Evolutionary conservation across 2,797 vertebrate species (phyloP).

Genomic region (Chelon labrosus): DNA sequence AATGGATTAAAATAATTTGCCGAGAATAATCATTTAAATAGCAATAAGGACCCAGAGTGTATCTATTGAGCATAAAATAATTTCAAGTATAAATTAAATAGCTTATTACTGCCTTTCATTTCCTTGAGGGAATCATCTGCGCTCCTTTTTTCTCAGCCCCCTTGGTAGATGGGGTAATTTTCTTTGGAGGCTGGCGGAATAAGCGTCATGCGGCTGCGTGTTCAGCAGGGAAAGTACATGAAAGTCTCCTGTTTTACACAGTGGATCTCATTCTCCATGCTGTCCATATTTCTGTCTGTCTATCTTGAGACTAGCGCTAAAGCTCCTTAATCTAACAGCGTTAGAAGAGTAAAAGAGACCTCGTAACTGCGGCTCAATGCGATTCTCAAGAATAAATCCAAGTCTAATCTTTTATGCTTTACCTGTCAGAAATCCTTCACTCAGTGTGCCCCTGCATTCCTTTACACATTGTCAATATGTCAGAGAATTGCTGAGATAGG

Average conservation of each 20-base stretch:
- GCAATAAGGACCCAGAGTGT: conserved; percentile 86
- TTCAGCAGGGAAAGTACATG: conserved; percentile 85
- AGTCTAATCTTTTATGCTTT: conserved; percentile 80
- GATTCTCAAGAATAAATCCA: conserved; percentile 78
- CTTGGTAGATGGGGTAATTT: conserved; percentile 82
- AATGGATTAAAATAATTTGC: conserved; percentile 91
- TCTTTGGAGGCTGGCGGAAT: conserved; percentile 83
- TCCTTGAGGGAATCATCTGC: conserved; percentile 79
- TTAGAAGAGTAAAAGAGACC: conserved; percentile 77
- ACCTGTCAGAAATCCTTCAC: conserved; percentile 79
- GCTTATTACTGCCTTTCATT: conserved; percentile 87
- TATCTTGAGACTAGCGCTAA: conserved; percentile 78
- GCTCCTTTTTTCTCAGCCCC: conserved; percentile 75
- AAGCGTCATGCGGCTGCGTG: conserved; percentile 75
- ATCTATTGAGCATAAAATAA: conserved; percentile 88
- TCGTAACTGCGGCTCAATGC: conserved; percentile 74
- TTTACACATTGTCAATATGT: conserved; percentile 78
- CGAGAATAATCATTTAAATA: conserved; percentile 88
- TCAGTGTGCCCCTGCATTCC: conserved; percentile 64
- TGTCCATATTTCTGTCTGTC: conserved; percentile 83
- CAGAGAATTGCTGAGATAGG: conserved; percentile 76
- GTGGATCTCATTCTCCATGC: conserved; percentile 84
- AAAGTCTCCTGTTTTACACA: conserved; percentile 85
- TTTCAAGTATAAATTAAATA: conserved; percentile 89
- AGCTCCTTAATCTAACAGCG: conserved; percentile 80